These are phyloP conservation scores for Hermaeophaga mercurialis DNA, from an alignment of 2,888 invertebrate species.

Conservation along the genomic window DNA sequence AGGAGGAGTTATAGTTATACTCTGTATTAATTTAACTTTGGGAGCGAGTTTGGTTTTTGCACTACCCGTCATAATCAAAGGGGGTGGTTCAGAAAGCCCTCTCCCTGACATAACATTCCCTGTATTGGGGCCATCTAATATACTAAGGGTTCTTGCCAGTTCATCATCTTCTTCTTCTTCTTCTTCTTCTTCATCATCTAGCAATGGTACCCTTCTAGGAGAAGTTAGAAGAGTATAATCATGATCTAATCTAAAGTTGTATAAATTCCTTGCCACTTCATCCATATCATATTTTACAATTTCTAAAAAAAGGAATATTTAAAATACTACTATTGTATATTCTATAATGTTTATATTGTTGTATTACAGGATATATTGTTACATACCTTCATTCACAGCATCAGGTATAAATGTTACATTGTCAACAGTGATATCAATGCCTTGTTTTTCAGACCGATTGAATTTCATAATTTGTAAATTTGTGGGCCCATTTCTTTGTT, in stretches of 20 bases:
- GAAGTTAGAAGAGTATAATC: constrained; percentile 78
- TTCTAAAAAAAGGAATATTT: constrained; percentile 32
- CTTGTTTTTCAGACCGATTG: constrained; percentile 52
- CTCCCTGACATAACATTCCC: constrained; percentile 19
- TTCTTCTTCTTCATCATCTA: neutral
- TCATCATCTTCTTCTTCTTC: constrained; percentile 49
- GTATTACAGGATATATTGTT: neutral
- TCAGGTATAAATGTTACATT: constrained; percentile 55
- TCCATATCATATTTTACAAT: constrained; percentile 52
- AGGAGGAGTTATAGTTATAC: constrained; percentile 31
- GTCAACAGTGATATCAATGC: constrained; percentile 58
- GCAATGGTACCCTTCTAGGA: constrained; percentile 61
- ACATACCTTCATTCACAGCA: constrained; percentile 36
- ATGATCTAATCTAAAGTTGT: constrained; percentile 76
- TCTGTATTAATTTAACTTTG: constrained; percentile 36
- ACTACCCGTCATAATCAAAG: constrained; percentile 27
- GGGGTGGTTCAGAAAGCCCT: constrained; percentile 30
- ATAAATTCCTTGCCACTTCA: constrained; percentile 54
- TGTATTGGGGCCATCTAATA: constrained; percentile 49
- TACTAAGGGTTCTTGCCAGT: constrained; percentile 54
- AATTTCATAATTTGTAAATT: constrained; percentile 55
- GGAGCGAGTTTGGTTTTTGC: constrained; percentile 31
- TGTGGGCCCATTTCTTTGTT: constrained; percentile 49
- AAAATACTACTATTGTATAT: no score
- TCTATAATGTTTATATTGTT: no score